Conservation (phyloP, 2,888 invertebrate genomes). For the Sarcophaga caerulescens region DNA sequence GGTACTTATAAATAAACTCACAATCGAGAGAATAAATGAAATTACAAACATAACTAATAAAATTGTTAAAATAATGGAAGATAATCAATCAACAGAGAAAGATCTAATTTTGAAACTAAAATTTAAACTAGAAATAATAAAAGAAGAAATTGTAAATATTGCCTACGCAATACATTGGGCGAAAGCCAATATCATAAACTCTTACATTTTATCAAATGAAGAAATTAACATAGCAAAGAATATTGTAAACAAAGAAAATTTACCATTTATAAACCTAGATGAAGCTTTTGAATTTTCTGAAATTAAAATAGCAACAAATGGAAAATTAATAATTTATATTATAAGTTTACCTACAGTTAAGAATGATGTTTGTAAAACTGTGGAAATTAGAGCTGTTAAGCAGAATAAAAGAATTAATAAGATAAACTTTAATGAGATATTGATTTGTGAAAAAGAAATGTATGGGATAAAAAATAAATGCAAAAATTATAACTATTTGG, state of each 20-base stretch:
- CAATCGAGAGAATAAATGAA: too few relatives aligned
- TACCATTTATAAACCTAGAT: too few relatives aligned
- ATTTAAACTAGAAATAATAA: slow-evolving; percentile 52
- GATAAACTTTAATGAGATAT: slow-evolving; percentile 6
- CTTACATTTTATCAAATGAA: slow-evolving; percentile 60
- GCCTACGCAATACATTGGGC: too few relatives aligned
- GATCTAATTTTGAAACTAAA: neutral
- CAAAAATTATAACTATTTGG: neutral
- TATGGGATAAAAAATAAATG: neutral
- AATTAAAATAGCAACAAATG: slow-evolving; percentile 30
- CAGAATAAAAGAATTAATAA: slow-evolving; percentile 40
- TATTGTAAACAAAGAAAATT: slow-evolving; percentile 47
- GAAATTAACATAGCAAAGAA: slow-evolving; percentile 59
- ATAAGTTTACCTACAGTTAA: slow-evolving; percentile 55
- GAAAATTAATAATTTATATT: slow-evolving; percentile 62
- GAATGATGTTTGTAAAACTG: slow-evolving; percentile 45
- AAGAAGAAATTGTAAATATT: slow-evolving; percentile 54
- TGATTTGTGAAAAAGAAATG: slow-evolving; percentile 47
- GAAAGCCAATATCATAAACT: slow-evolving; percentile 56
- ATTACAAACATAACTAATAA: slow-evolving; percentile 46
- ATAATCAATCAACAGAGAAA: slow-evolving; percentile 17
- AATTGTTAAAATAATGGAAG: slow-evolving; percentile 40
- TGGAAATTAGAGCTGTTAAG: slow-evolving; percentile 26
- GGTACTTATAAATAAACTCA: too few relatives aligned
- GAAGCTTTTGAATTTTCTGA: slow-evolving; percentile 66